Evolutionary conservation across 2,113 vertebrate genomes (phyloP).

Genomic region (Balaeniceps rex): DNA sequence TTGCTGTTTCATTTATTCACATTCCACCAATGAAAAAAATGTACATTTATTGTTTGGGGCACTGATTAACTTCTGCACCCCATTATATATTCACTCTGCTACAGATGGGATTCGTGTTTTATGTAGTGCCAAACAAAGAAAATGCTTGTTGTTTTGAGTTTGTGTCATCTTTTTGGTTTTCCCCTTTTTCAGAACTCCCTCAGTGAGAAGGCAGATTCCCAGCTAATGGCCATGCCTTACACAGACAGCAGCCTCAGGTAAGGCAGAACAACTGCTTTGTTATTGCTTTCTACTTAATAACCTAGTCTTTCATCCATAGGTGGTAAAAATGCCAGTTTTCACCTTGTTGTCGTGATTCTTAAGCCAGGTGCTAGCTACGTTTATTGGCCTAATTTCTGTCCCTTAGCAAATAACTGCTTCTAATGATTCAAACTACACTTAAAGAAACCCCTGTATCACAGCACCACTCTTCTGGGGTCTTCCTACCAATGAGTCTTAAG

Average conservation of each 20-base stretch:
- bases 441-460: background rate
- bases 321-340: background rate
- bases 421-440: background rate
- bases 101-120: background rate
- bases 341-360: background rate
- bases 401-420: background rate
- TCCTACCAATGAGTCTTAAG: background rate
- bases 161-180: background rate
- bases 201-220: conserved; percentile 74
- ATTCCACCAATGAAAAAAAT: background rate
- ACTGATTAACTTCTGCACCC: background rate
- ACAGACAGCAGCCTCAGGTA: conserved; percentile 84
- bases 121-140: background rate
- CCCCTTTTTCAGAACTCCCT: conserved; percentile 74
- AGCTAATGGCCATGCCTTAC: conserved; percentile 86
- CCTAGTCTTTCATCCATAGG: background rate
- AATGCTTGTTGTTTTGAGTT: background rate
- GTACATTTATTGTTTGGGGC: background rate
- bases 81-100: background rate
- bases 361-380: background rate
- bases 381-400: background rate
- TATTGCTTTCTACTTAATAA: background rate
- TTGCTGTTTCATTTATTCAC: background rate
- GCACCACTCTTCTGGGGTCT: background rate
- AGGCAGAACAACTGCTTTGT: conserved; percentile 2